Conservation (phyloP, 2,797 vertebrate genomes). For the Peromyscus attwateri region DNA sequence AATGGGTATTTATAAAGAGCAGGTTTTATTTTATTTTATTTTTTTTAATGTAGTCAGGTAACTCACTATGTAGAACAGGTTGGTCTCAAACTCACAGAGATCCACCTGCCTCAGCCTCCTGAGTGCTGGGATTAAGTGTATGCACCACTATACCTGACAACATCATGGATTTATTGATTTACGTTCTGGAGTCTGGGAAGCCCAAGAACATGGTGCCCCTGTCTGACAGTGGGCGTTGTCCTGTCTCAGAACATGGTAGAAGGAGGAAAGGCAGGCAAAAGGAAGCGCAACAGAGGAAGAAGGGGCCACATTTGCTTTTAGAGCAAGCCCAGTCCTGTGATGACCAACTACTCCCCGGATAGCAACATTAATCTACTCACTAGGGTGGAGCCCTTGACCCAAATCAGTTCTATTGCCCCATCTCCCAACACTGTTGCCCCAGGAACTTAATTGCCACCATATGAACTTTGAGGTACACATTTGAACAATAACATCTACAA, state of each 20-base stretch:
- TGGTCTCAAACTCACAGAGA: neutral
- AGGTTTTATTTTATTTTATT: no score
- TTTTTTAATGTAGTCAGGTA: neutral
- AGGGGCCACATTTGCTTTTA: neutral
- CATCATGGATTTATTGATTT: neutral
- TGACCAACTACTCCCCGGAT: neutral
- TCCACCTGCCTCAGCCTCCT: neutral
- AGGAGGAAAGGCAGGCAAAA: neutral
- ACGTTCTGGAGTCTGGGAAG: neutral
- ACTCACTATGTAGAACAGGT: neutral
- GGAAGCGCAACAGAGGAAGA: neutral
- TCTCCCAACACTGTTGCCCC: no score
- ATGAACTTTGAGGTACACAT: neutral
- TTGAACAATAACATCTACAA: neutral
- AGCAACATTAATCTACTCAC: neutral
- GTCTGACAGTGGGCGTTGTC: neutral
- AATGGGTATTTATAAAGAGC: neutral
- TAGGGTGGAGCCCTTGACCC: neutral
- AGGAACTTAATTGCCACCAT: neutral
- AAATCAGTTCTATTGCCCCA: neutral
- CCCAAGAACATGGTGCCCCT: neutral
- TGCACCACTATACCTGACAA: neutral
- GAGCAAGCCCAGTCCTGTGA: neutral
- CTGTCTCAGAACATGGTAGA: no score
- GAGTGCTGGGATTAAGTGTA: neutral